Conservation (phyloP, 2,888 invertebrate genomes). For the Cephonodes hylas region DNA sequence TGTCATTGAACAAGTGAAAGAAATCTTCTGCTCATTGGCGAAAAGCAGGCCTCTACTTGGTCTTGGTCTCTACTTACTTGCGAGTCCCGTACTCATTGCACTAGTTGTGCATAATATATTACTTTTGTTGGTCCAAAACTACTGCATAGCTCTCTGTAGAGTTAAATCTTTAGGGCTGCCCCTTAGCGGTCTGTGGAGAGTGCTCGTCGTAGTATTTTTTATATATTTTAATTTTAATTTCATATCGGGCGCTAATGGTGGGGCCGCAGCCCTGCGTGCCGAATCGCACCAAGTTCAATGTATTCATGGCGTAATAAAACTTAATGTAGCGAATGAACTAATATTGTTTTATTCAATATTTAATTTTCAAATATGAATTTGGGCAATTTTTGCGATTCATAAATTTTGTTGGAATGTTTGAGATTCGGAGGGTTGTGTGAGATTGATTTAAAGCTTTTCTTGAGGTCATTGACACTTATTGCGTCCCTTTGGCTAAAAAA, state of each 20-base stretch:
- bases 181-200: conserved; percentile 78
- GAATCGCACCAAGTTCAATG: conserved; percentile 71
- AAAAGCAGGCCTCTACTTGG: too few relatives aligned
- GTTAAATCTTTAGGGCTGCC: conserved; percentile 75
- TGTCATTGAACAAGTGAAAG: too few relatives aligned
- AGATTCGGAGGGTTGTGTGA: conserved; percentile 27
- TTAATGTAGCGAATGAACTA: conserved; percentile 80
- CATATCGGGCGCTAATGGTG: conserved; percentile 79
- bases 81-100: neutral
- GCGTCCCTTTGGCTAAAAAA: neutral
- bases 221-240: conserved; percentile 82
- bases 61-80: too few relatives aligned
- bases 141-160: conserved; percentile 52
- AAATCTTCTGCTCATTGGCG: too few relatives aligned
- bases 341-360: conserved; percentile 81
- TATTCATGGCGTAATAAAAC: conserved; percentile 78
- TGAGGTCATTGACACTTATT: conserved; percentile 1
- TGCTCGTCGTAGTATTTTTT: conserved; percentile 74
- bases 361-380: conserved; percentile 71
- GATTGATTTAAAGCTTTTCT: conserved; percentile 17
- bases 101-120: too few relatives aligned
- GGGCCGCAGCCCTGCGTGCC: conserved; percentile 76
- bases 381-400: conserved; percentile 69
- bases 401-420: conserved; percentile 54
- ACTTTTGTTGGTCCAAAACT: conserved; percentile 12